Evolutionary conservation across 2,888 invertebrate species (phyloP).

Genomic region (Platycnemis pennipes): DNA sequence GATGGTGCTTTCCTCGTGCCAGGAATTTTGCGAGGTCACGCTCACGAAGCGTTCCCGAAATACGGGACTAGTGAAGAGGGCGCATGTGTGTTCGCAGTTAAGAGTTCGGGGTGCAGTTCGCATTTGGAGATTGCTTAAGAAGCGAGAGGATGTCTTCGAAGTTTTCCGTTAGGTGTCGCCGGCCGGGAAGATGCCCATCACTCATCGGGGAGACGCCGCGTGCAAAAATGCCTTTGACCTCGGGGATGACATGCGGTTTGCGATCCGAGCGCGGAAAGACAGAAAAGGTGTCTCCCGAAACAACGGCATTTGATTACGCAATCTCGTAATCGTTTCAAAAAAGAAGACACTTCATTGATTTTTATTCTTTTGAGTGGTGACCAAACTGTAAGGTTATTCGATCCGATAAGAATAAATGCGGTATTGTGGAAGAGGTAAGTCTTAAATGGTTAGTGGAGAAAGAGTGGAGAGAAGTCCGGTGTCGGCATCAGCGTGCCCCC

Average conservation of each 20-base stretch:
- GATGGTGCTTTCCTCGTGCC: background rate
- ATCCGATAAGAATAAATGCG: too few species aligned
- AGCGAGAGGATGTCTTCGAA: background rate
- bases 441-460: too few species aligned
- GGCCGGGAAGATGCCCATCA: background rate
- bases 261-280: background rate
- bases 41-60: background rate
- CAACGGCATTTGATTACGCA: background rate
- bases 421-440: too few species aligned
- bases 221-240: background rate
- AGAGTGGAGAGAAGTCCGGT: too few species aligned
- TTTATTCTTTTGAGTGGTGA: too few species aligned
- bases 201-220: background rate
- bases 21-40: background rate
- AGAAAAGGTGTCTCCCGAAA: background rate
- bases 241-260: background rate
- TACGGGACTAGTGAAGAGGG: background rate
- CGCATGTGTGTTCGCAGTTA: background rate
- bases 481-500: too few species aligned
- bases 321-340: too few species aligned
- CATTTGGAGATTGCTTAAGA: background rate
- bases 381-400: too few species aligned
- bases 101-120: background rate
- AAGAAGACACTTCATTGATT: too few species aligned
- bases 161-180: background rate